Evolutionary conservation across 2,797 vertebrate genomes (phyloP).

Genomic region (Microctenopoma stevenorrisi): DNA sequence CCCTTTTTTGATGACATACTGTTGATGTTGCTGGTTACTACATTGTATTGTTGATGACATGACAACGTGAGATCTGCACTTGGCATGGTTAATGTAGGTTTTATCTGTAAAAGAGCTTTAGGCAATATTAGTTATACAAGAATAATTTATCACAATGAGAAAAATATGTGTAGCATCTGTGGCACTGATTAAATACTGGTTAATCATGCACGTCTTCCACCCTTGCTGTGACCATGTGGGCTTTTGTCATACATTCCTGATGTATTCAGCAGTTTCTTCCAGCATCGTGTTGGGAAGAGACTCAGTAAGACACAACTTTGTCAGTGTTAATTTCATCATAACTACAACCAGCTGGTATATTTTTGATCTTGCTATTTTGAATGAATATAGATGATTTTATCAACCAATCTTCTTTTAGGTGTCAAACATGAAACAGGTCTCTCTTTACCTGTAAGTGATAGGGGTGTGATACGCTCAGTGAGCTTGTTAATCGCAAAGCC

Average conservation of each 20-base stretch:
- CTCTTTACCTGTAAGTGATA: conserved; percentile 4
- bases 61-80: conserved; percentile 28
- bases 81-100: not conserved
- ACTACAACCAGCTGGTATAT: too few relatives aligned
- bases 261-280: not conserved
- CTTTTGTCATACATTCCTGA: too few relatives aligned
- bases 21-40: conserved; percentile 26
- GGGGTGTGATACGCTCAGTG: conserved; percentile 24
- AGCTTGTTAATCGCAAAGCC: conserved; percentile 32
- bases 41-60: conserved; percentile 34
- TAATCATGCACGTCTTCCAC: not conserved
- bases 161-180: not conserved
- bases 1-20: conserved; percentile 52
- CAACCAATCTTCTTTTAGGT: not conserved
- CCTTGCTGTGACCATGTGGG: not conserved
- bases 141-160: not conserved
- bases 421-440: not conserved
- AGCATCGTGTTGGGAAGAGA: not conserved
- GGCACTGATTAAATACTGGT: conserved; percentile 2
- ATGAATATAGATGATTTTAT: too few relatives aligned
- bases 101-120: conserved; percentile 1
- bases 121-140: not conserved
- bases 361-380: too few relatives aligned
- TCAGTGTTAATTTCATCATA: too few relatives aligned
- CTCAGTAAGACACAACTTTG: too few relatives aligned